Conservation (phyloP, 2,888 invertebrate species). For the Drosophila antonietae region DNA sequence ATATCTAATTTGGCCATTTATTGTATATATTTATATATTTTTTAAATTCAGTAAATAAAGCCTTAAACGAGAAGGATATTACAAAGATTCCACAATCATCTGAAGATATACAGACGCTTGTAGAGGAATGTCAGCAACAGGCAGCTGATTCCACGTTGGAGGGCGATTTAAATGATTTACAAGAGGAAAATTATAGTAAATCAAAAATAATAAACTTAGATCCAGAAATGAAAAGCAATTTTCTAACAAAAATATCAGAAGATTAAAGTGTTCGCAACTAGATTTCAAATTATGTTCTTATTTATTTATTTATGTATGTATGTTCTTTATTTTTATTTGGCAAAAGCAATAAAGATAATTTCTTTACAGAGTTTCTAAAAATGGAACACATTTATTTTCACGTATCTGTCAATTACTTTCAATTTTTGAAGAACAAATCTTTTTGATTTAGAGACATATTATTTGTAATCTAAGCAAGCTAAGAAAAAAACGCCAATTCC, state of each 20-base stretch:
- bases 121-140: conserved; percentile 3
- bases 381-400: neutral
- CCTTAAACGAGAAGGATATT: conserved; percentile 3
- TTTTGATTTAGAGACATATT: neutral
- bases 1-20: neutral
- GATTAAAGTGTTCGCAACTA: conserved; percentile 10
- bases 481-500: neutral
- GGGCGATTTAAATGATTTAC: conserved; percentile 8
- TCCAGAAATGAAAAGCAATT: conserved; percentile 6
- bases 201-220: neutral
- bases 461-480: neutral
- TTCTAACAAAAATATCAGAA: conserved; percentile 14
- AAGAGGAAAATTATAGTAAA: conserved; percentile 14
- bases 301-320: conserved; percentile 24
- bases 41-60: neutral
- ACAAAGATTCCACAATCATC: neutral
- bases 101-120: conserved; percentile 19
- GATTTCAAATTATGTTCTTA: conserved; percentile 1
- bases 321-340: conserved; percentile 8
- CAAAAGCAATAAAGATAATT: neutral
- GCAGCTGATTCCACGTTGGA: neutral
- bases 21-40: neutral
- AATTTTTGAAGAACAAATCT: neutral
- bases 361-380: neutral
- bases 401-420: neutral